Evolutionary conservation across 2,888 invertebrate species (phyloP).

Genomic region (Lepidocyrtoides sp.): DNA sequence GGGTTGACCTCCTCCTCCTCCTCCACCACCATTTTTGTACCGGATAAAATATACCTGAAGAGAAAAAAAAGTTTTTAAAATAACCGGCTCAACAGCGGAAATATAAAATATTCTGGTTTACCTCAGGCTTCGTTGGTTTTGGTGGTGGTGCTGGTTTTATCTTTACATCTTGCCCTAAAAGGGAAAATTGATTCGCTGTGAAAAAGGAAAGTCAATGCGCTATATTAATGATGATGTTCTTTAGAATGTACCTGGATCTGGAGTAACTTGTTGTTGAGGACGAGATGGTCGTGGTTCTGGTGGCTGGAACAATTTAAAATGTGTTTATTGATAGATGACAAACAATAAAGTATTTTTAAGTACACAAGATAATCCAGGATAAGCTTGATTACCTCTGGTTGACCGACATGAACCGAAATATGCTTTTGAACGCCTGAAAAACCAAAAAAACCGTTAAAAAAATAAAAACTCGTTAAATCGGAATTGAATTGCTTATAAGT

Average conservation of each 20-base stretch:
- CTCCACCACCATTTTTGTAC: slow-evolving; percentile 75
- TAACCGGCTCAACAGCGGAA: no score
- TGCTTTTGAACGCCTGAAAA: slow-evolving; percentile 78
- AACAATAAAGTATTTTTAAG: no score
- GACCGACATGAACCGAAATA: slow-evolving; percentile 77
- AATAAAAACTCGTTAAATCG: no score
- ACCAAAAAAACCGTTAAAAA: no score
- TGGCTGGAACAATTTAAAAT: no score
- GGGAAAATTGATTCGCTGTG: background rate
- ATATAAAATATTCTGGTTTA: no score
- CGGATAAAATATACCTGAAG: slow-evolving; percentile 73
- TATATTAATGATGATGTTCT: background rate
- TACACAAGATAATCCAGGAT: no score
- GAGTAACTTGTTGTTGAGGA: slow-evolving; percentile 79
- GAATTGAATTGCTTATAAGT: no score
- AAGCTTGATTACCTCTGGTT: slow-evolving; percentile 70
- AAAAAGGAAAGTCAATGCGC: no score
- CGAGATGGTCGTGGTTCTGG: slow-evolving; percentile 78
- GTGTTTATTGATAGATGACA: no score
- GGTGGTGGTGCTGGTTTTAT: slow-evolving; percentile 79
- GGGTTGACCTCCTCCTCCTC: slow-evolving; percentile 46
- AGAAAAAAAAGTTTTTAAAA: no score
- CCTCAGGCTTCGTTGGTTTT: slow-evolving; percentile 70
- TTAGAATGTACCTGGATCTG: slow-evolving; percentile 67
- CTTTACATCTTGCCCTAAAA: slow-evolving; percentile 72